Base-by-base conservation (phyloP, 2,113 vertebrate genomes). In the Rattus norvegicus region DNA sequence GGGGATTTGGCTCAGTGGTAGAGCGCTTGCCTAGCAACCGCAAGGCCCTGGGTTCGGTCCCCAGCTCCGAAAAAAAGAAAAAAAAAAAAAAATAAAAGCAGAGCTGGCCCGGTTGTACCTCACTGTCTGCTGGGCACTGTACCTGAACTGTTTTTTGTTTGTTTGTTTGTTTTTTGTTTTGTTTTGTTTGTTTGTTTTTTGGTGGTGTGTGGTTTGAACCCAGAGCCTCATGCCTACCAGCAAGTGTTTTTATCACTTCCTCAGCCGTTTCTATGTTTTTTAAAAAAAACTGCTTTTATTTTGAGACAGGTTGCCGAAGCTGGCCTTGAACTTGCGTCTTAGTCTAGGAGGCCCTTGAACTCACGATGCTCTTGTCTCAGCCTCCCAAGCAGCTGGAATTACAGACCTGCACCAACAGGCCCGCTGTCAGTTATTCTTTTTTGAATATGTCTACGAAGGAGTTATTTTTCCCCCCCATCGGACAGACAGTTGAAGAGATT, bases 81-180 rank as follows among this genome's bases (percentile, higher is more conserved):
- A n/a, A n/a, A n/a, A n/a, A n/a, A n/a, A n/a, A n/a, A n/a, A n/a
- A n/a, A 33, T 24, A 26, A 52, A 72, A 47, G 4, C 36, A 65
- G 8, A 67, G 88, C 39, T 73, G 9, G 1, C 26, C 4, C 4
- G 3, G 1, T 30, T 19, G 83, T 47, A 12, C 36, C 67, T 86
- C 33, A 39, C 14, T 11, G 0, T 43, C 70, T 73, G n/a, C 28
- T 0, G 0, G 61, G 1, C 13, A 0, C 81, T 73, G 19, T 56
- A 33, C 47, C 61, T 47, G 24, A 36, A 39, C 33, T 24, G 47
- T 33, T 47, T 11, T 13, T 56, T 43, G 54, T 56, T 13, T 56
- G 54, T 56, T 28, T 65, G 26, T 28, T 2, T 28, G 6, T 65
- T 3, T 2, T 43, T 43, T 43, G 2, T 43, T 43, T 43, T 43